These are phyloP conservation scores for Carabus problematicus DNA, from an alignment of 2,888 invertebrate species.

Conservation along the genomic window DNA sequence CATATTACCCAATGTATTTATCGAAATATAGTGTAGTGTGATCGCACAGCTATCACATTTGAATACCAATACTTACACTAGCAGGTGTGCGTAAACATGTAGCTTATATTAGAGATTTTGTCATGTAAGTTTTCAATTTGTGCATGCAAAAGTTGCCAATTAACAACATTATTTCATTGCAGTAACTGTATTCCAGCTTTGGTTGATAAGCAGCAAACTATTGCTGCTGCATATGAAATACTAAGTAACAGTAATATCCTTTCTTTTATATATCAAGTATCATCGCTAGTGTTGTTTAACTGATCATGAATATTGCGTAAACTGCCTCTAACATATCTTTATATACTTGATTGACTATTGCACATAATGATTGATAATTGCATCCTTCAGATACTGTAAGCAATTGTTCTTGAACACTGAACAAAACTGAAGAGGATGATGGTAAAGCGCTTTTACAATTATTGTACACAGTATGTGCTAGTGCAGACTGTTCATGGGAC, in stretches of 20 bases:
- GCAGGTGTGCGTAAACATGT: constrained; percentile 39
- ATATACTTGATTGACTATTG: background rate
- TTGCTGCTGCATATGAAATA: background rate
- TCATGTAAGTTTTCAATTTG: constrained; percentile 5
- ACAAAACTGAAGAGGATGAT: constrained; percentile 27
- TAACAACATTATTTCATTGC: constrained; percentile 16
- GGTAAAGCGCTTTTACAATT: constrained; percentile 1
- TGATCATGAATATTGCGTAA: background rate
- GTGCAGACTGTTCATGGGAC: background rate
- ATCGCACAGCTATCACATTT: constrained; percentile 66
- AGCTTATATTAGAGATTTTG: constrained; percentile 26
- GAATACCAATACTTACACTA: constrained; percentile 71
- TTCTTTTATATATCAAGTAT: background rate
- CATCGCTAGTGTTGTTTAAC: background rate
- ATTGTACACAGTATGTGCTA: constrained; percentile 12
- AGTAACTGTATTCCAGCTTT: constrained; percentile 38
- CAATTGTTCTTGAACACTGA: constrained; percentile 2
- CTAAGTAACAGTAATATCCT: background rate
- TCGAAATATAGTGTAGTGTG: constrained; percentile 25
- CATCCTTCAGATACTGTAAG: constrained; percentile 5
- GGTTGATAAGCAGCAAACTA: background rate
- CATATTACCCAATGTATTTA: background rate
- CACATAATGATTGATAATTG: background rate
- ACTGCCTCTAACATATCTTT: no score
- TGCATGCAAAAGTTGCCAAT: constrained; percentile 23